phyloP scores from a whole-genome alignment of 2,888 invertebrate species.

The Cenopis cana region DNA sequence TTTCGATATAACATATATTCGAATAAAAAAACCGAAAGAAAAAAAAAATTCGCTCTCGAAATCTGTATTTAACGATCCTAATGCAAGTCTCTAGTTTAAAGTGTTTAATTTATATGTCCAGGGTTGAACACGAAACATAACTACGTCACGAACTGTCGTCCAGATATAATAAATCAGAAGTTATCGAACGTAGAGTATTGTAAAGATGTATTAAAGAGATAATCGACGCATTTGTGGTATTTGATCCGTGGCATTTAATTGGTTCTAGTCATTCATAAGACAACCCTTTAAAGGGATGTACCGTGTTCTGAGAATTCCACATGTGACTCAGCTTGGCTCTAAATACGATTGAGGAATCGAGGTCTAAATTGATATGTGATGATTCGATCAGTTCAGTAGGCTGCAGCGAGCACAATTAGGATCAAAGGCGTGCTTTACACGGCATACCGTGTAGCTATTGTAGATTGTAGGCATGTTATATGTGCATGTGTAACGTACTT shows the following conservation, averaged over 20 bases:
- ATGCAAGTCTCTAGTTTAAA: neutral
- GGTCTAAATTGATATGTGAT: constrained; percentile 7
- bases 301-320: neutral
- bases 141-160: neutral
- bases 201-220: neutral
- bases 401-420: neutral
- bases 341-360: neutral
- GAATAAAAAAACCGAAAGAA: neutral
- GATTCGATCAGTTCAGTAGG: neutral
- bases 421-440: neutral
- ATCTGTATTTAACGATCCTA: neutral
- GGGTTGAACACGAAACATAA: neutral
- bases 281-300: neutral
- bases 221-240: neutral
- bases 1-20: neutral
- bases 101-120: no score
- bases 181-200: neutral
- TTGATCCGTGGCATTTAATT: constrained; percentile 1
- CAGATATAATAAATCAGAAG: neutral
- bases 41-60: neutral
- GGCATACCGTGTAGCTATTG: neutral
- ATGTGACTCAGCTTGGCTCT: neutral
- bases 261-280: neutral
- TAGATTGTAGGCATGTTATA: neutral
- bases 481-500: neutral